These are phyloP conservation scores for Anolis carolinensis DNA, from an alignment of 2,113 vertebrate genomes.

Conservation along the genomic window DNA sequence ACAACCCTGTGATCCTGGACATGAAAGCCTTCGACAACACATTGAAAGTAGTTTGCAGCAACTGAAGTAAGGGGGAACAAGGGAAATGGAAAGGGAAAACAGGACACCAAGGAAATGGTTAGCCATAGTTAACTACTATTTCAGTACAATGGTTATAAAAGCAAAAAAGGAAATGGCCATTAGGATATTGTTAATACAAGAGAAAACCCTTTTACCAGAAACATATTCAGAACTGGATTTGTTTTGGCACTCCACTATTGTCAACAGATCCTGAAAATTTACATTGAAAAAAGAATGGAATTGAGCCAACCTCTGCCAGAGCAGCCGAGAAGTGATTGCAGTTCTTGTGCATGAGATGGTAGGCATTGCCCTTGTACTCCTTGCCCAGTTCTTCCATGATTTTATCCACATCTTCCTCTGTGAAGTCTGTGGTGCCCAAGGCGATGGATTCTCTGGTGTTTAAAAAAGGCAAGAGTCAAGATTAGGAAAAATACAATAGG, in stretches of 20 bases:
- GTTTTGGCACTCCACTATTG: background rate
- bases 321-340: constrained; percentile 91
- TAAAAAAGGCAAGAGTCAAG: constrained; percentile 11
- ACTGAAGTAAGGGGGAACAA: background rate
- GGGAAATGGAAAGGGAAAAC: no score
- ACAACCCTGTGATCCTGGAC: no score
- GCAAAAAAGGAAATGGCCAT: background rate
- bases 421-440: constrained; percentile 90
- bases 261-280: background rate
- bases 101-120: no score
- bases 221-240: background rate
- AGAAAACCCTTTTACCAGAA: constrained; percentile 2
- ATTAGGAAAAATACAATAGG: constrained; percentile 27
- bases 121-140: background rate
- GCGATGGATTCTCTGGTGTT: constrained; percentile 87
- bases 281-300: background rate
- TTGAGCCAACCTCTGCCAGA: constrained; percentile 83
- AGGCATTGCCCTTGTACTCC: constrained; percentile 88
- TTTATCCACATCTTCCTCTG: constrained; percentile 89
- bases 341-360: constrained; percentile 92
- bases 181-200: background rate
- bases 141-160: background rate
- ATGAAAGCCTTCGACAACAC: no score
- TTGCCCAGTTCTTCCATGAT: constrained; percentile 93
- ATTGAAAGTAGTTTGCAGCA: no score